Conservation (phyloP, 2,888 invertebrate species). For the Phorcus lineatus region DNA sequence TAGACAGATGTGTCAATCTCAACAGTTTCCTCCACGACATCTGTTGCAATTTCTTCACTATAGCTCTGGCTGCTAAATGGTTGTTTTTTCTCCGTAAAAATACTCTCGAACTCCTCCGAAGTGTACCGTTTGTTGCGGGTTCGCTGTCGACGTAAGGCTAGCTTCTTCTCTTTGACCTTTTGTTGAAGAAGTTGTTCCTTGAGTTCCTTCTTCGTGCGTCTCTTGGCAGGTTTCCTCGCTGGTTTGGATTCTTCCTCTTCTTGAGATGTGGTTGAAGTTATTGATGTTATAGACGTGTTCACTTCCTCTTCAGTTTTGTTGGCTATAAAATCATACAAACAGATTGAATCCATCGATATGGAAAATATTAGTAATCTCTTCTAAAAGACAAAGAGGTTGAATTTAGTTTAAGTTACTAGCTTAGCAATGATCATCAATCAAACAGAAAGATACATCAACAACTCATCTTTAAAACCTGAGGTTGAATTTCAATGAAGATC, state of each 20-base stretch:
- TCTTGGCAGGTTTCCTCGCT: constrained; percentile 34
- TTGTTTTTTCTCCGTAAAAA: constrained; percentile 65
- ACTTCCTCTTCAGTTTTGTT: constrained; percentile 30
- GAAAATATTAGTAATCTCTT: no score
- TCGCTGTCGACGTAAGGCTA: constrained; percentile 70
- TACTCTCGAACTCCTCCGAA: constrained; percentile 75
- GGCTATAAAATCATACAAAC: not conserved
- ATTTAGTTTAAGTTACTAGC: no score
- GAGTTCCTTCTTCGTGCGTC: constrained; percentile 68
- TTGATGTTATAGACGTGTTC: not conserved
- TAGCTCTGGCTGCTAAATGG: constrained; percentile 54
- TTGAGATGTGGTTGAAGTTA: constrained; percentile 20
- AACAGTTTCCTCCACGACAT: constrained; percentile 45
- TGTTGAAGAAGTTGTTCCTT: constrained; percentile 72
- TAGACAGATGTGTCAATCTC: constrained; percentile 46
- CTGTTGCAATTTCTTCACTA: constrained; percentile 46
- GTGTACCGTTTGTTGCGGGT: constrained; percentile 74
- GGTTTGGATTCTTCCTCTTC: constrained; percentile 28
- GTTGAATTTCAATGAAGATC: no score
- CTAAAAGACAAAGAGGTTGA: no score
- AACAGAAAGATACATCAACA: no score
- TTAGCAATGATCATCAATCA: no score
- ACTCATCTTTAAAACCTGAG: no score
- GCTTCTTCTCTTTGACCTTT: constrained; percentile 70
- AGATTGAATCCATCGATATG: no score